Evolutionary conservation across 2,113 vertebrate species (phyloP).

Genomic region (Periophthalmodon schlosseri): DNA sequence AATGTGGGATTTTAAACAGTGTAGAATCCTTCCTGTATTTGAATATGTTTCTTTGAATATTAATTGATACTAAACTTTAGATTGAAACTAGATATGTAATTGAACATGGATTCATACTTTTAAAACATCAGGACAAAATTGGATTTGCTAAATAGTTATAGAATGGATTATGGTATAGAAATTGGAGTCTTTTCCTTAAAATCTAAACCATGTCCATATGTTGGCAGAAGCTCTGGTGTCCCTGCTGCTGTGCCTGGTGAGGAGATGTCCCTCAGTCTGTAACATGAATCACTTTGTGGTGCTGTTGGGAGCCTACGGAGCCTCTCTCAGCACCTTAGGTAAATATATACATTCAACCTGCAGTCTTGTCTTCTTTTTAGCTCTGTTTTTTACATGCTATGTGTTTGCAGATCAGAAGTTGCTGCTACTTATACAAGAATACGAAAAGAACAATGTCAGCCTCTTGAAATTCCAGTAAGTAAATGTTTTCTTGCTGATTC

Average conservation of each 20-base stretch:
- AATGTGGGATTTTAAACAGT: too few relatives aligned
- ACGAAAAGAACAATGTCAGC: constrained; percentile 87
- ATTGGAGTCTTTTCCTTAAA: not conserved
- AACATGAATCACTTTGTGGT: constrained; percentile 84
- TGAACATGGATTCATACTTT: too few relatives aligned
- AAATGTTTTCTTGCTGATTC: not conserved
- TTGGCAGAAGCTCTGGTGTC: constrained; percentile 85
- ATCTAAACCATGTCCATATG: not conserved
- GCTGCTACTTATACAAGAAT: constrained; percentile 85
- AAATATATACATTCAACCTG: not conserved
- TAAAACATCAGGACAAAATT: too few relatives aligned
- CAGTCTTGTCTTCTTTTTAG: not conserved
- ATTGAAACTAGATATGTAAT: too few relatives aligned
- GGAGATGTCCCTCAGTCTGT: constrained; percentile 82
- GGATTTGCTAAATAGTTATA: too few relatives aligned
- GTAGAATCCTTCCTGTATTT: too few relatives aligned
- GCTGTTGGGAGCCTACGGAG: constrained; percentile 90
- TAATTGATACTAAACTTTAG: too few relatives aligned
- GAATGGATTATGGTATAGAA: too few relatives aligned
- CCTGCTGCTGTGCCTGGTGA: constrained; percentile 82
- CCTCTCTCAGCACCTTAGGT: constrained; percentile 82
- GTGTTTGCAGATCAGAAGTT: constrained; percentile 88
- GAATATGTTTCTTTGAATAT: too few relatives aligned
- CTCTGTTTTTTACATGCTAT: not conserved
- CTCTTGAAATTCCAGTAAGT: constrained; percentile 81